Percentiles rank a stretch among this genome's conserved stretches.
Conservation (phyloP, 2,888 invertebrate species). For the Mechanitis mazaeus region DNA sequence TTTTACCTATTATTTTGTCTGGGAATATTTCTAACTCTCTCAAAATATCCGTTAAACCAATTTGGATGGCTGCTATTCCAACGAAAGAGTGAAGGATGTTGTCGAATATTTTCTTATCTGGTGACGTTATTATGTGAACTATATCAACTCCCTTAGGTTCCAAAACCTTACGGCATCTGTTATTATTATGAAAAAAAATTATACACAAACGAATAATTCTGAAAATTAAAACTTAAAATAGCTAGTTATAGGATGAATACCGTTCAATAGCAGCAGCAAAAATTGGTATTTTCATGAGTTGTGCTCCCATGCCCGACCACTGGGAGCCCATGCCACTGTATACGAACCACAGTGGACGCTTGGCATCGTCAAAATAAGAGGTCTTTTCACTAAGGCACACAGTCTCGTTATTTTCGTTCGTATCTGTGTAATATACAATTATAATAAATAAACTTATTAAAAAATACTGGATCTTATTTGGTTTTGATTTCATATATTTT, state of each 20-base stretch:
- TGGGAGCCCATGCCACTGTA: slow-evolving; percentile 86
- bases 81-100: slow-evolving; percentile 85
- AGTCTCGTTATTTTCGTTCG: slow-evolving; percentile 41
- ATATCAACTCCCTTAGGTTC: slow-evolving; percentile 80
- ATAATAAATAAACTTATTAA: too few relatives aligned
- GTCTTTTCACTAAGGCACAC: slow-evolving; percentile 40
- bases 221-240: too few relatives aligned
- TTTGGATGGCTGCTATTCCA: slow-evolving; percentile 84
- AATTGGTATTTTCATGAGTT: slow-evolving; percentile 78
- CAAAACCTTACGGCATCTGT: slow-evolving; percentile 74
- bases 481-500: too few relatives aligned
- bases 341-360: slow-evolving; percentile 80
- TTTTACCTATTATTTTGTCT: slow-evolving; percentile 77
- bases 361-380: slow-evolving; percentile 45
- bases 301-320: slow-evolving; percentile 81
- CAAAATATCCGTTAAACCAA: slow-evolving; percentile 70
- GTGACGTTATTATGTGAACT: slow-evolving; percentile 79
- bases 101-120: slow-evolving; percentile 70
- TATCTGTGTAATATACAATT: slow-evolving; percentile 32
- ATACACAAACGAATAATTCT: too few relatives aligned
- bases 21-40: slow-evolving; percentile 77
- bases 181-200: slow-evolving; percentile 16
- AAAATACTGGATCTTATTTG: too few relatives aligned
- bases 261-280: slow-evolving; percentile 75
- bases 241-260: slow-evolving; percentile 32